Percentiles rank a stretch among this genome's conserved stretches.
Evolutionary conservation across 2,113 vertebrate genomes (phyloP).

Genomic region (Thamnaconus septentrionalis): DNA sequence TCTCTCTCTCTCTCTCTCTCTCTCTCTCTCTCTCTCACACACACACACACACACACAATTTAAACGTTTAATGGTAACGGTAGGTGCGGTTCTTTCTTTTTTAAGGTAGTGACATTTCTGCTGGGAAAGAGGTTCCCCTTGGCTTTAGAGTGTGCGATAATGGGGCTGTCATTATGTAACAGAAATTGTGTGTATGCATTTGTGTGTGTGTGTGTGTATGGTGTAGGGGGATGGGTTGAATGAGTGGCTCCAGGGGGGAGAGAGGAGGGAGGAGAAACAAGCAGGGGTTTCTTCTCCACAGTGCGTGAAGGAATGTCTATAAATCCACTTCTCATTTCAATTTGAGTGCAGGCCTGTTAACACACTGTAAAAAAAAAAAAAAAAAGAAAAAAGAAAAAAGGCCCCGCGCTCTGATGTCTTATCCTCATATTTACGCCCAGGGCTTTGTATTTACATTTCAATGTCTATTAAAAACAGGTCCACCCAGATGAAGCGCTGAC

Average conservation of each 20-base stretch:
- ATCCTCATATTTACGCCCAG: constrained; percentile 16
- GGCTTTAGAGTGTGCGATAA: constrained; percentile 55
- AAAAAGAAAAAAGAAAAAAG: background rate
- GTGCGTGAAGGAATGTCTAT: constrained; percentile 59
- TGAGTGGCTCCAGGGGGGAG: constrained; percentile 25
- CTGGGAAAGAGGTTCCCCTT: constrained; percentile 41
- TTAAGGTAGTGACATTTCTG: constrained; percentile 4
- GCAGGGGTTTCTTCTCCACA: constrained; percentile 40
- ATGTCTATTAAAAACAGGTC: background rate
- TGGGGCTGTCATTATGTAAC: constrained; percentile 59
- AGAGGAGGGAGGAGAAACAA: background rate
- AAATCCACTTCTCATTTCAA: constrained; percentile 46
- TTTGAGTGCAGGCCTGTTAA: constrained; percentile 21
- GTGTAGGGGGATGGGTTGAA: constrained; percentile 10
- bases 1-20: no score
- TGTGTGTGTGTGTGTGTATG: no score
- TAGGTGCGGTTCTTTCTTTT: background rate
- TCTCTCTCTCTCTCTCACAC: no score
- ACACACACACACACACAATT: no score
- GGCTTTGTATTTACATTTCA: background rate
- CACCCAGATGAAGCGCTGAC: background rate
- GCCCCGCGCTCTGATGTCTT: constrained; percentile 8
- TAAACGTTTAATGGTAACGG: no score
- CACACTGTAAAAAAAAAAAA: constrained; percentile 26
- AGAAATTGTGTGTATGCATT: background rate